Base-by-base conservation (phyloP, 2,797 vertebrate species). In the Chiloscyllium punctatum region DNA sequence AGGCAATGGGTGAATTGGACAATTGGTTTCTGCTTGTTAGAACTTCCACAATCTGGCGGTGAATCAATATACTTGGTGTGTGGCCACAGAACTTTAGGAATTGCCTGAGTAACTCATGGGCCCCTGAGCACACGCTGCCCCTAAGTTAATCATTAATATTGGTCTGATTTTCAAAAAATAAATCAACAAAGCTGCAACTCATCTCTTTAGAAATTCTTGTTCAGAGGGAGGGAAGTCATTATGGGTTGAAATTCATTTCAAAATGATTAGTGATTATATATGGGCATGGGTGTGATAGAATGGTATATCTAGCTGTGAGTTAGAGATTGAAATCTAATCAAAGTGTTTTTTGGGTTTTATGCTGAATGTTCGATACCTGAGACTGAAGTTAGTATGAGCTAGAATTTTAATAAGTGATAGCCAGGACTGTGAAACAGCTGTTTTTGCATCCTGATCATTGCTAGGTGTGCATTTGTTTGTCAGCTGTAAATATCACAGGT, bases 21-120 rank as follows among this genome's bases (percentile, higher is more conserved):
- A 69, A 69, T 62, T 69, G 68, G 21, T 94, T 69, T 25, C 71
- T 74, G n/a, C 68, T 21, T 74, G 68, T 68, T 25, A 42, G 30
- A 42, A 96, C 72, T 11, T 95, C 66, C 95, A 79, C 62, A 96
- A 51, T 27, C 86, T 57, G 25, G 51, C 8, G 30, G 53, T 62
- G 30, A 90, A 87, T 87, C 87, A 33, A 57, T 62, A 48, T 33
- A 90, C 23, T 90, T 90, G 11, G 27, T 15, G 30, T 30, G 57
- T 90, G 72, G 72, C 72, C 27, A 57, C 6, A 30, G 27, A 62
- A 90, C 57, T 62, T 90, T 13, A 90, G 33, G 87, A 57, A 57
- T 51, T 90, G 27, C 53, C 30, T 15, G 57, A 90, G 27, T 90
- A 15, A 2, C 53, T 9, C 86, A 62, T 91, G 33, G 51, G 86